Evolutionary conservation across 53 echinoderm and acorn worm species (phyloP).

Genomic region (Arbacia lixula): DNA sequence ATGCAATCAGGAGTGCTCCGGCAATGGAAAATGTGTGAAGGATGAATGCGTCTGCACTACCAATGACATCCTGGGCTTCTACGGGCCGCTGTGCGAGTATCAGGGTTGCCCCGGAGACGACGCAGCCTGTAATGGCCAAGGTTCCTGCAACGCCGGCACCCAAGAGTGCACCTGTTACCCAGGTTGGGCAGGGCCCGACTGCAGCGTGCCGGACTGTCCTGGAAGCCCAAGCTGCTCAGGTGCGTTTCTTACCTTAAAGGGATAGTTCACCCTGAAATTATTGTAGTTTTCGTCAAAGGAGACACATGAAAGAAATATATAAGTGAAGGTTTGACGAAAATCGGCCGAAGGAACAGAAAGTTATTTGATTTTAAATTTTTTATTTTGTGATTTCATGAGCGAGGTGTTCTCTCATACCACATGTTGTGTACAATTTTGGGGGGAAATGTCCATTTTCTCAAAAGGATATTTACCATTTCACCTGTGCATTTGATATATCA

Average conservation of each 20-base stretch:
- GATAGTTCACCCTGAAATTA: too few relatives aligned
- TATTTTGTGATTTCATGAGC: too few relatives aligned
- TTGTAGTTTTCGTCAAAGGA: too few relatives aligned
- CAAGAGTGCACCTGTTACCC: slow-evolving; percentile 86
- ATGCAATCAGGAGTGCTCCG: slow-evolving; percentile 86
- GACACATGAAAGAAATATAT: too few relatives aligned
- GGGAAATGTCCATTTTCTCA: too few relatives aligned
- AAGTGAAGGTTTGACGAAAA: too few relatives aligned
- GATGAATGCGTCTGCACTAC: slow-evolving; percentile 62
- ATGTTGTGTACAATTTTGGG: too few relatives aligned
- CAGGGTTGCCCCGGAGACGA: slow-evolving; percentile 82
- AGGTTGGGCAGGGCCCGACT: slow-evolving; percentile 84
- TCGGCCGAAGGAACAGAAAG: too few relatives aligned
- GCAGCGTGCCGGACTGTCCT: slow-evolving; percentile 86
- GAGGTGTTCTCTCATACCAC: not conserved
- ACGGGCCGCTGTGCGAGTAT: slow-evolving; percentile 76
- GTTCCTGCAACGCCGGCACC: slow-evolving; percentile 71
- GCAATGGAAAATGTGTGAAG: slow-evolving; percentile 68
- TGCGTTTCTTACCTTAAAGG: slow-evolving; percentile 18
- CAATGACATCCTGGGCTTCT: slow-evolving; percentile 47
- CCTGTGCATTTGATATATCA: too few relatives aligned
- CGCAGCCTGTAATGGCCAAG: slow-evolving; percentile 77
- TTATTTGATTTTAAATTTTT: too few relatives aligned
- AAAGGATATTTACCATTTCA: too few relatives aligned
- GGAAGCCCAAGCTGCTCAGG: slow-evolving; percentile 91